Conservation (phyloP, 2,888 invertebrate genomes). For the Baronia brevicornis region DNA sequence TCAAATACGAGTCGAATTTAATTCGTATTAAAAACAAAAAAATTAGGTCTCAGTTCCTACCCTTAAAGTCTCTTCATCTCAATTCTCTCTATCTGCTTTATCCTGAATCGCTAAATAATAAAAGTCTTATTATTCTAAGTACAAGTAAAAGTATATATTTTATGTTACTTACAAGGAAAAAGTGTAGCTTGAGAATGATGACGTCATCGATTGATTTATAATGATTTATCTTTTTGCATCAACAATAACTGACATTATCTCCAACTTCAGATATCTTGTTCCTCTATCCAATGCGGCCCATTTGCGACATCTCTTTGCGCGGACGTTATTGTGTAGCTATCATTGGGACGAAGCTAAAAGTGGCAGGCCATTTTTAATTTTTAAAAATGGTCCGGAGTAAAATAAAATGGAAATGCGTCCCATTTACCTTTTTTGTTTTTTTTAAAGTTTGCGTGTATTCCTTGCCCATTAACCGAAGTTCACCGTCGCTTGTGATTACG, state of each 20-base stretch:
- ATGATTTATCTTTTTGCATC: too few species aligned
- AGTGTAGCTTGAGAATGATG: too few species aligned
- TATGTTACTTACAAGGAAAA: too few species aligned
- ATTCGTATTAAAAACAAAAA: too few species aligned
- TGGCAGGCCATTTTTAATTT: slow-evolving; percentile 27
- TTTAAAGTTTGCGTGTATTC: slow-evolving; percentile 35
- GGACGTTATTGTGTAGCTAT: slow-evolving; percentile 24
- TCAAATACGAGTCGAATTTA: too few species aligned
- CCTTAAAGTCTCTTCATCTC: too few species aligned
- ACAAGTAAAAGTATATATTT: too few species aligned
- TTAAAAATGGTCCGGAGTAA: slow-evolving; percentile 46
- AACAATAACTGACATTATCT: slow-evolving; percentile 40
- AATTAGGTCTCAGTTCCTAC: too few species aligned
- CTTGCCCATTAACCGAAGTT: slow-evolving; percentile 28
- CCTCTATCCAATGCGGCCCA: slow-evolving; percentile 17
- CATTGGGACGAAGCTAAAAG: slow-evolving; percentile 29
- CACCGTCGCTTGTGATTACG: background rate
- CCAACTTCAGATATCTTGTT: slow-evolving; percentile 16
- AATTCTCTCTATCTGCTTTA: too few species aligned
- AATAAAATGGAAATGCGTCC: slow-evolving; percentile 38
- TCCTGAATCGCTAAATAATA: too few species aligned
- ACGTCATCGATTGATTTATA: too few species aligned
- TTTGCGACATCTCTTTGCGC: slow-evolving; percentile 27
- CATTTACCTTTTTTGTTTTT: slow-evolving; percentile 29
- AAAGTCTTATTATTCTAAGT: too few species aligned